These are phyloP conservation scores for Hylaeus volcanicus DNA, from an alignment of 1,140 invertebrate genomes.

Conservation along the genomic window DNA sequence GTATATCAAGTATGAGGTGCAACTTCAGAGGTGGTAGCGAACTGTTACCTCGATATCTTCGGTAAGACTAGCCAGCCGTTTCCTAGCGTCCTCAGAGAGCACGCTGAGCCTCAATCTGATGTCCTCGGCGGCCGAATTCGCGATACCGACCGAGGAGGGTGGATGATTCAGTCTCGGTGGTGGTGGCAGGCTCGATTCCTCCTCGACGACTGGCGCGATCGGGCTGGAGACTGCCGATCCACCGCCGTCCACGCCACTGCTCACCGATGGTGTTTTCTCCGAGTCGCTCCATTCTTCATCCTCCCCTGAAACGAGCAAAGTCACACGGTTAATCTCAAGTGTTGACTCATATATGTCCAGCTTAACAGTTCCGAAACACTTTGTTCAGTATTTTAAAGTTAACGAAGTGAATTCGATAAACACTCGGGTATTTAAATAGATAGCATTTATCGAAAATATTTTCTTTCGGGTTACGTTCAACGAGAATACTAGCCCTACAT, in stretches of 20 bases:
- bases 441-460: no score
- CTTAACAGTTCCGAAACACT: not conserved
- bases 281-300: slow-evolving; percentile 81
- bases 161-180: slow-evolving; percentile 69
- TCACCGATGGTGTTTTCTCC: slow-evolving; percentile 79
- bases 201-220: slow-evolving; percentile 68
- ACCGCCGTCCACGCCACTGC: slow-evolving; percentile 77
- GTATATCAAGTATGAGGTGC: no score
- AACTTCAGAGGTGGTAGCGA: no score
- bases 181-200: slow-evolving; percentile 72
- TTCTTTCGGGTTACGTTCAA: no score
- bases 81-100: slow-evolving; percentile 76
- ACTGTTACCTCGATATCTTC: slow-evolving; percentile 74
- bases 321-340: not conserved
- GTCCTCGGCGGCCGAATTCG: slow-evolving; percentile 70
- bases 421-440: no score
- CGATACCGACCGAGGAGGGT: slow-evolving; percentile 42
- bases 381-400: no score
- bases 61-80: slow-evolving; percentile 70
- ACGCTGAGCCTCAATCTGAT: slow-evolving; percentile 73
- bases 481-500: slow-evolving; percentile 21
- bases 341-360: not conserved
- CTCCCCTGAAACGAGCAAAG: slow-evolving; percentile 72
- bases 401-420: no score
- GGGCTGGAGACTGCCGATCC: slow-evolving; percentile 78